Base-by-base conservation (phyloP, 1,140 invertebrate species). In the Lordiphosa stackelbergi region DNA sequence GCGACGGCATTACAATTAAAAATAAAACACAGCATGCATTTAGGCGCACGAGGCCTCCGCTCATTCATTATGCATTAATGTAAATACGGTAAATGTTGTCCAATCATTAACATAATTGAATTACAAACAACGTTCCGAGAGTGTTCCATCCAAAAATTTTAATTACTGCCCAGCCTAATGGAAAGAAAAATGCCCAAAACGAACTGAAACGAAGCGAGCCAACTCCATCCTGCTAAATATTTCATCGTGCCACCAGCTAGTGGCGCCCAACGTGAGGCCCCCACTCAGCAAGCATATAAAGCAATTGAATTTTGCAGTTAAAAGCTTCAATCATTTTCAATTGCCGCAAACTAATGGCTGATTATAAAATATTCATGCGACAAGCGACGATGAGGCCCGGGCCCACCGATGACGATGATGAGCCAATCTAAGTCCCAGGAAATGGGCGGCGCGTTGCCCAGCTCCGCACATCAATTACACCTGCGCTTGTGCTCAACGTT, bases 81-180 rank as follows among this genome's bases (percentile, higher is more conserved):
- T 86, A 86, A 86, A 86, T 86, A 86, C 85, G 74, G 78, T 85
- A 86, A 86, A 86, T 86, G 85, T 86, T 86, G 85, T 86, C 75
- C 85, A 86, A 86, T 86, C 85, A 86, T 86, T 86, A 86, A 86
- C 85, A 86, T 86, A 86, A 86, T 86, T 86, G 84, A 86, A 86
- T 86, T 86, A 86, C 85, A 86, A 86, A 86, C 79, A 86, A 75
- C 5, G 56, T 12, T 48, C 54, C 64, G 58, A 64, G 77, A 70
- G 58, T 71, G 66, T 69, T 78, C 73, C 83, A 83, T 83, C 77
- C 72, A 69, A 69, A 69, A 69, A 83, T 83, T 83, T 83, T 83
- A 83, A 83, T 83, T 83, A 83, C 77, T 83, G 55, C 72, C 68
- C 63, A 63, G 77, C 58, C 77, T 83, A 83, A 83, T 83, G 77